A percentile compares a stretch with the other conserved stretches of the same genome.
Conservation (phyloP, 2,888 invertebrate genomes). For the Stomorhina lunata region DNA sequence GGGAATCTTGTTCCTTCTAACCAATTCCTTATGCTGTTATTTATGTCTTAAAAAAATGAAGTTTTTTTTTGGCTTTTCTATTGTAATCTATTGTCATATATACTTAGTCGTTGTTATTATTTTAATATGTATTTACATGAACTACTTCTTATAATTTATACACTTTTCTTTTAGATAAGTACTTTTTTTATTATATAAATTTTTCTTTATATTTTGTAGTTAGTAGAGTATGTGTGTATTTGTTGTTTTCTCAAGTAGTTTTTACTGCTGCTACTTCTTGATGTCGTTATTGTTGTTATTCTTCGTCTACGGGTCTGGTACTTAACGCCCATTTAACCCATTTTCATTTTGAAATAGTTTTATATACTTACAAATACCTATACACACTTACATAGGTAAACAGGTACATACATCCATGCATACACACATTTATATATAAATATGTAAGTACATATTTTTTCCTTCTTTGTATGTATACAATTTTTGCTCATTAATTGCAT, state of each 20-base stretch:
- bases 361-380: no score
- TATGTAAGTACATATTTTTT: background rate
- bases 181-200: constrained; percentile 25
- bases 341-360: constrained; percentile 48
- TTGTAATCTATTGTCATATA: constrained; percentile 26
- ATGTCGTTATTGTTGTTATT: background rate
- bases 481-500: constrained; percentile 30
- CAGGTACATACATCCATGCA: no score
- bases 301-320: constrained; percentile 2
- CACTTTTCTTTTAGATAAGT: constrained; percentile 29
- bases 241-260: constrained; percentile 32
- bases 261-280: background rate
- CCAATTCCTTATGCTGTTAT: background rate
- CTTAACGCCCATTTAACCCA: constrained; percentile 67
- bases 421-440: no score
- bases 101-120: constrained; percentile 6
- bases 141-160: constrained; percentile 58
- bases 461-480: background rate
- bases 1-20: background rate
- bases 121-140: constrained; percentile 38
- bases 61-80: background rate
- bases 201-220: background rate
- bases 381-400: no score
- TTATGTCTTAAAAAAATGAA: background rate
- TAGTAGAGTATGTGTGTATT: background rate